Conservation (phyloP, 2,888 invertebrate genomes). For the Biston betularia region DNA sequence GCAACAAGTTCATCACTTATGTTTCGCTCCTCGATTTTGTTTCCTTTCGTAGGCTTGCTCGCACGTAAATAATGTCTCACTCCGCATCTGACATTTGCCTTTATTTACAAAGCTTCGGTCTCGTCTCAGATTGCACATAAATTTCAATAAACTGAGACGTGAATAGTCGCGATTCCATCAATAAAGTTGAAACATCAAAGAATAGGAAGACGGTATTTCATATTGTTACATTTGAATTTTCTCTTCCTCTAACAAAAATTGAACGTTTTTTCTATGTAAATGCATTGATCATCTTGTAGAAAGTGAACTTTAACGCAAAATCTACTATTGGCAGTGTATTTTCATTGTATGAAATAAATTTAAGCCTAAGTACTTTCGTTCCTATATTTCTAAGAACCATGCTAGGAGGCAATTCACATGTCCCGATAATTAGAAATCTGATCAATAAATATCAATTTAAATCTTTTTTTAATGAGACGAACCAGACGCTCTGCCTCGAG, state of each 20-base stretch:
- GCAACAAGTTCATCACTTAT: constrained; percentile 42
- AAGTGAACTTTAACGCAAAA: too few relatives aligned
- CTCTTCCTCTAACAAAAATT: constrained; percentile 4
- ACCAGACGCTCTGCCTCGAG: too few relatives aligned
- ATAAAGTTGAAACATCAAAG: constrained; percentile 77
- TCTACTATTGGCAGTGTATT: too few relatives aligned
- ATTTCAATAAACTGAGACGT: constrained; percentile 70
- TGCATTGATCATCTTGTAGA: too few relatives aligned
- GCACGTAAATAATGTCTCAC: constrained; percentile 65
- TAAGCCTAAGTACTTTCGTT: too few relatives aligned
- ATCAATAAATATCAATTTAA: too few relatives aligned
- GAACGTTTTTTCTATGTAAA: not conserved
- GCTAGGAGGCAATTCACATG: too few relatives aligned
- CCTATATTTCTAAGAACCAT: too few relatives aligned
- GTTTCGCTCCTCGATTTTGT: constrained; percentile 54
- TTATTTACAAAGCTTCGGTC: constrained; percentile 64
- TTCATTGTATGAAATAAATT: too few relatives aligned
- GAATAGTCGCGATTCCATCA: constrained; percentile 69
- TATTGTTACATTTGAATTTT: constrained; percentile 52
- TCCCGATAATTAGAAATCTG: too few relatives aligned
- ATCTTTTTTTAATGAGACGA: too few relatives aligned
- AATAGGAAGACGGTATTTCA: constrained; percentile 61
- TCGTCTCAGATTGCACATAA: constrained; percentile 62
- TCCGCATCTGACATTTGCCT: constrained; percentile 62
- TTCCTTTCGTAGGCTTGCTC: constrained; percentile 63